Evolutionary conservation across 2,888 invertebrate genomes (phyloP).

Genomic region (Cataglyphis cursor): DNA sequence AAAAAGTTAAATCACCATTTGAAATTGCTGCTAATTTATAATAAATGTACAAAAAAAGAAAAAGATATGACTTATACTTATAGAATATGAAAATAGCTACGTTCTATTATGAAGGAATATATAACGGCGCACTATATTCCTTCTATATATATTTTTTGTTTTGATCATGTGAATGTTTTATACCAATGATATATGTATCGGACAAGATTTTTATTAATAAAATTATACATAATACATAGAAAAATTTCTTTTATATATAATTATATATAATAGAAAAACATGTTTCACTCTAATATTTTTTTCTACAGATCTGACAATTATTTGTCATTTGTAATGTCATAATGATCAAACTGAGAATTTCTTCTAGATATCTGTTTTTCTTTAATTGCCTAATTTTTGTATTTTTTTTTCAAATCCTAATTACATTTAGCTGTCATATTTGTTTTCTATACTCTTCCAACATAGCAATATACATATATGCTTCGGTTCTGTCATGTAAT

Average conservation of each 20-base stretch:
- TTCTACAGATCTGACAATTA: too few species aligned
- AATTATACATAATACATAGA: slow-evolving; percentile 60
- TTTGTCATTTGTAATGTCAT: too few species aligned
- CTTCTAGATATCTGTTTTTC: too few species aligned
- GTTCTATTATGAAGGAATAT: slow-evolving; percentile 71
- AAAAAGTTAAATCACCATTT: slow-evolving; percentile 11
- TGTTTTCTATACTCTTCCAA: too few species aligned
- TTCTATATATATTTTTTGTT: slow-evolving; percentile 79
- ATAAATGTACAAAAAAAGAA: slow-evolving; percentile 54
- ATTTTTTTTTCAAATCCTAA: neutral
- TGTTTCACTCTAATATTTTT: neutral
- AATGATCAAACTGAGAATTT: too few species aligned
- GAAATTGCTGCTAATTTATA: slow-evolving; percentile 23
- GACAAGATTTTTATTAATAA: slow-evolving; percentile 82
- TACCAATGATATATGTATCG: slow-evolving; percentile 83
- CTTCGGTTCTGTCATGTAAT: too few species aligned
- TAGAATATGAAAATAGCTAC: slow-evolving; percentile 70
- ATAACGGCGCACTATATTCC: slow-evolving; percentile 70
- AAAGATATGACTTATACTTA: slow-evolving; percentile 73
- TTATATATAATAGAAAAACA: slow-evolving; percentile 21
- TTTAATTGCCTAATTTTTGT: too few species aligned
- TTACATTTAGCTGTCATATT: too few species aligned
- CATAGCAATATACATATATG: too few species aligned
- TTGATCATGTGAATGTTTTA: slow-evolving; percentile 83
- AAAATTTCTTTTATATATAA: neutral